A percentile compares a stretch with the other conserved stretches of the same genome.
These are phyloP conservation scores for Machimus atricapillus DNA, from an alignment of 2,888 invertebrate genomes.

Conservation along the genomic window DNA sequence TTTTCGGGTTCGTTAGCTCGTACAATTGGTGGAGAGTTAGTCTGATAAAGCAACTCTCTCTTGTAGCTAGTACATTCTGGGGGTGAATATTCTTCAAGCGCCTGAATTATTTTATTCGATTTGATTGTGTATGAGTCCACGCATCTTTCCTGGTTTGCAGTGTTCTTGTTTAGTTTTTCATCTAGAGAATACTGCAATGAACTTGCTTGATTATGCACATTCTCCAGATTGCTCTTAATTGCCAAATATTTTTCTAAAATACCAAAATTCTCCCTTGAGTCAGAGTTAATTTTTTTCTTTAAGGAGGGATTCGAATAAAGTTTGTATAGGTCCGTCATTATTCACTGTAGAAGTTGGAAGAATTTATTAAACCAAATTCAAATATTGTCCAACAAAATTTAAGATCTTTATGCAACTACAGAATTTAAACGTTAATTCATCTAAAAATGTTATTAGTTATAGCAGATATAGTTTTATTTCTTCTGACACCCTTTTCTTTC, in stretches of 20 bases:
- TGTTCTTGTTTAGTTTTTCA: neutral
- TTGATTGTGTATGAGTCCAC: neutral
- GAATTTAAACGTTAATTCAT: neutral
- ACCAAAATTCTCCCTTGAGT: neutral
- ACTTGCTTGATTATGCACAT: neutral
- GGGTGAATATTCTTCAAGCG: neutral
- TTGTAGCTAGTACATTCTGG: neutral
- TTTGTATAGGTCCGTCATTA: slow-evolving; percentile 16
- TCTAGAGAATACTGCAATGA: neutral
- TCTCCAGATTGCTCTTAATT: neutral
- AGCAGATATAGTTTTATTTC: neutral
- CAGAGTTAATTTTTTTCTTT: neutral
- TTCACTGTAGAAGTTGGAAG: neutral
- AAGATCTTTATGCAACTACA: neutral
- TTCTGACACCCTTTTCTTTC: neutral
- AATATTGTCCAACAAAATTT: neutral
- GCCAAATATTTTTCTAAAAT: slow-evolving; percentile 29
- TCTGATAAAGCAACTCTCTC: neutral
- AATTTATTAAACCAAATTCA: neutral
- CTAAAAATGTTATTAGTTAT: neutral
- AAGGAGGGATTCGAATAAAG: neutral
- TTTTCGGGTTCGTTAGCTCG: neutral
- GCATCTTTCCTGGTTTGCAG: neutral
- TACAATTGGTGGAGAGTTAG: neutral
- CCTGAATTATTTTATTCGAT: neutral